Evolutionary conservation across 2,888 invertebrate species (phyloP), one percentile per base, ranked within the genome.

Genomic region (Oegoconia quadripuncta): DNA sequence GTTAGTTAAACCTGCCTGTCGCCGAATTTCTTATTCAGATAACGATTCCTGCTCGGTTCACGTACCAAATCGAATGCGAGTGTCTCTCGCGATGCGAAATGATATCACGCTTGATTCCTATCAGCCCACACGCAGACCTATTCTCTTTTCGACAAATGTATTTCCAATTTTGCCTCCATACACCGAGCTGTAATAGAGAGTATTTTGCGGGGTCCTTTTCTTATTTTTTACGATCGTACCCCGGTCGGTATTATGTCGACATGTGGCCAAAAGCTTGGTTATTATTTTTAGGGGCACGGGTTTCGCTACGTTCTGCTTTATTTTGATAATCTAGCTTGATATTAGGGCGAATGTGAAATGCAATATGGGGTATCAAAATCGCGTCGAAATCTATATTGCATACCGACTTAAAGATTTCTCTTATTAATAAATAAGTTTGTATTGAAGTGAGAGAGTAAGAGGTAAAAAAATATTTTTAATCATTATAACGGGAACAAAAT

Each of bases 131-230:
- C 48, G 39, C 52, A 35, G 54, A 56, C 55, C 62, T 51, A 63
- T 64, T 66, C 53, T 49, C 57, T 59, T 53, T 53, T 56, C 55
- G 59, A 58, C 70, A 74, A 79, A 79, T 78, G 74, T 77, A 64
- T 75, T 76, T 74, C 75, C 77, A 77, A 80, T 81, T 74, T 73
- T 63, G 63, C 65, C 64, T 47, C 53, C 67, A 64, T 57, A 69
- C 64, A 61, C 61, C 55, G 65, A 64, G 67, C 67, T 71, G 75
- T 79, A 78, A 80, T 79, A 75, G 74, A 66, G 72, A 75, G 70
- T 74, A 76, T 79, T 81, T 83, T 75, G 75, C 74, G 72, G 69
- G 65, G 69, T 72, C 71, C 70, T 77, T 72, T 76, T 73, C 74
- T 72, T 73, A 76, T 79, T 81, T 82, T 81, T 83, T 81, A 83